Evolutionary conservation across 2,888 invertebrate genomes (phyloP).

Genomic region (Sepiola atlantica): DNA sequence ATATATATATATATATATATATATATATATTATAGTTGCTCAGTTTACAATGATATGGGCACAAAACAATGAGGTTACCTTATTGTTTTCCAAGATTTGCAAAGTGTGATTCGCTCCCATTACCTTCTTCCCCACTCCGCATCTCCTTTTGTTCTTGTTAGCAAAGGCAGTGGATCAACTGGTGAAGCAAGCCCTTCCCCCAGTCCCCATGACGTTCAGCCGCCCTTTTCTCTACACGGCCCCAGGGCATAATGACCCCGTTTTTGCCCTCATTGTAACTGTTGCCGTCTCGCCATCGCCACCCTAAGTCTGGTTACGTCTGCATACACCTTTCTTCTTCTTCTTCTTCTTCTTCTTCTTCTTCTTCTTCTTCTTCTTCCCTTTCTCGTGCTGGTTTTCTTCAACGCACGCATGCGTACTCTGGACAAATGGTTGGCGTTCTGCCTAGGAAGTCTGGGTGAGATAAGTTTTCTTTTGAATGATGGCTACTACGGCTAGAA

Average conservation of each 20-base stretch:
- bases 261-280: conserved; percentile 1
- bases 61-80: neutral
- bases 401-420: neutral
- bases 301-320: neutral
- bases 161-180: neutral
- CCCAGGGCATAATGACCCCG: neutral
- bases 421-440: neutral
- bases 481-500: neutral
- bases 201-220: neutral
- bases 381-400: neutral
- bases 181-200: neutral
- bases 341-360: neutral
- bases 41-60: too few relatives aligned
- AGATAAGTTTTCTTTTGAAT: neutral
- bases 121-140: neutral
- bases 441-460: neutral
- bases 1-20: neutral
- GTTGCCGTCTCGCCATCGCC: neutral
- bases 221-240: neutral
- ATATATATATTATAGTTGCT: neutral
- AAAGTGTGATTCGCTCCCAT: neutral
- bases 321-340: neutral
- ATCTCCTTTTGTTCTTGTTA: neutral
- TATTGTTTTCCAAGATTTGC: neutral
- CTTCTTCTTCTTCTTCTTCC: neutral